A percentile compares a stretch with the other conserved stretches of the same genome.
Evolutionary conservation across 2,888 invertebrate species (phyloP).

Genomic region (Koerneria pararmatus): DNA sequence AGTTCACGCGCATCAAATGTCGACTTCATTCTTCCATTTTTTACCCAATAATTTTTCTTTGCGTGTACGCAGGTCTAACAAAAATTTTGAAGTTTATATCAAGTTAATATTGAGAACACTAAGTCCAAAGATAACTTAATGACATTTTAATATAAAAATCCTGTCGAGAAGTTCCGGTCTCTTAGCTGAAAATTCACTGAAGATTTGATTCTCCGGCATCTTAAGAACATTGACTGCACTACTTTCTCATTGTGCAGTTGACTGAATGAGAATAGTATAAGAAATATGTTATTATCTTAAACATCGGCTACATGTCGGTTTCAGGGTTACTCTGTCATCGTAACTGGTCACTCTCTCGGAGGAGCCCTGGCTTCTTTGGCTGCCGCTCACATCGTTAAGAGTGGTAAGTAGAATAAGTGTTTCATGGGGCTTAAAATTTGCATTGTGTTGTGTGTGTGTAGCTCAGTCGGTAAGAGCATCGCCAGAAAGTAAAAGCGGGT

Average conservation of each 20-base stretch:
- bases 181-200: too few species aligned
- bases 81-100: not conserved
- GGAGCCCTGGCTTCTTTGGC: slow-evolving; percentile 50
- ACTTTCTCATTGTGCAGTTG: not conserved
- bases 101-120: not conserved
- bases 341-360: slow-evolving; percentile 55
- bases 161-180: too few species aligned
- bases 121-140: too few species aligned
- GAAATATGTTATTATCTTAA: too few species aligned
- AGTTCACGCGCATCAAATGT: too few species aligned
- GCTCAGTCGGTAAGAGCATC: too few species aligned
- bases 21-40: too few species aligned
- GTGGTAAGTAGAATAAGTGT: slow-evolving; percentile 29
- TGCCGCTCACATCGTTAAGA: slow-evolving; percentile 33
- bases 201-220: too few species aligned
- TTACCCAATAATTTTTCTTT: not conserved
- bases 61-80: not conserved
- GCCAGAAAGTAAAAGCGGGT: too few species aligned
- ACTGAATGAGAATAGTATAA: not conserved
- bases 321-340: slow-evolving; percentile 44
- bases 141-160: too few species aligned
- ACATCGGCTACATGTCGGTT: slow-evolving; percentile 19
- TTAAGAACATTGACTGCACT: not conserved
- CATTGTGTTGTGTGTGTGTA: too few species aligned
- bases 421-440: too few species aligned